A percentile compares a stretch with the other conserved stretches of the same genome.
Conservation (phyloP, 2,888 invertebrate species). For the Drosophila macrospina region DNA sequence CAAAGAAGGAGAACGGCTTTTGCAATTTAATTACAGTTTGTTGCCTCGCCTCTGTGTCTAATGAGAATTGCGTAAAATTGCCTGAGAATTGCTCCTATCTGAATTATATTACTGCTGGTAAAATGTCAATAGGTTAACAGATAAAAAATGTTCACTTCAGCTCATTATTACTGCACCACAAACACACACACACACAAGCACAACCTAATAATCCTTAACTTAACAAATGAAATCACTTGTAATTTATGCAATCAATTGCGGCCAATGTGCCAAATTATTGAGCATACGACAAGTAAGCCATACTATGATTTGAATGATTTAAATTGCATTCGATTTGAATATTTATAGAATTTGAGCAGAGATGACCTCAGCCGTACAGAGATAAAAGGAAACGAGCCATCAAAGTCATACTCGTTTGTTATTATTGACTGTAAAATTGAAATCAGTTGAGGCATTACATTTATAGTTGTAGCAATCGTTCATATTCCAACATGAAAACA, state of each 20-base stretch:
- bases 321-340: conserved; percentile 21
- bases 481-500: conserved; percentile 7
- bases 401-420: neutral
- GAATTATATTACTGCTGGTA: neutral
- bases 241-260: conserved; percentile 23
- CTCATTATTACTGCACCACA: neutral
- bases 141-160: neutral
- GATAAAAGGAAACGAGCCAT: neutral
- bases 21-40: conserved; percentile 46
- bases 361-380: conserved; percentile 1
- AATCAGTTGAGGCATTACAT: conserved; percentile 23
- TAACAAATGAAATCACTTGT: conserved; percentile 1
- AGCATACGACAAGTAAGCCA: conserved; percentile 35
- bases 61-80: neutral
- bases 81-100: neutral
- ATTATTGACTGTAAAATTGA: conserved; percentile 24
- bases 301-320: conserved; percentile 17
- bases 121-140: conserved; percentile 2
- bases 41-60: neutral
- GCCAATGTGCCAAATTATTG: conserved; percentile 23
- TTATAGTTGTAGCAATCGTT: conserved; percentile 10
- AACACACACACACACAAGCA: neutral
- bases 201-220: neutral
- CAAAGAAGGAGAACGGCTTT: conserved; percentile 20
- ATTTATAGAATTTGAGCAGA: neutral